Percentiles rank a stretch among this genome's conserved stretches.
These are phyloP conservation scores for Limnodromus scolopaceus DNA, from an alignment of 2,797 vertebrate species.

Conservation along the genomic window DNA sequence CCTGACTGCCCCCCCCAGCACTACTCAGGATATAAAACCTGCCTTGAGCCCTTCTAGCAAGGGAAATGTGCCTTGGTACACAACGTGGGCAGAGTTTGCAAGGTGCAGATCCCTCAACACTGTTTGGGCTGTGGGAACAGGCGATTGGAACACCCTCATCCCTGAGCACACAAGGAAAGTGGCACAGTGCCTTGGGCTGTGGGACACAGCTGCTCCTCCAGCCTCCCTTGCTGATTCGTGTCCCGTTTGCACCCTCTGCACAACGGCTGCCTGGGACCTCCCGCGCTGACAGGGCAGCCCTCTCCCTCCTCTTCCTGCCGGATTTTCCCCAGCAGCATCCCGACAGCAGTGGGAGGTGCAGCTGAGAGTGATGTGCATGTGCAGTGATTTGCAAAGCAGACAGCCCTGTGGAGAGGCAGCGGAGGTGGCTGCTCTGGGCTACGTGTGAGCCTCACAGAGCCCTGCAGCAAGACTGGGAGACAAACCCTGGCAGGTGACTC, in stretches of 20 bases:
- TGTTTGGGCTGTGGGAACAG: not conserved
- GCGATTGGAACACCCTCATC: not conserved
- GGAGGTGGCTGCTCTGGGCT: not conserved
- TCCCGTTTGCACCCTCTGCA: rapidly evolving
- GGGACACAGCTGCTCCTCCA: not conserved
- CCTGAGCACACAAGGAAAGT: rapidly evolving
- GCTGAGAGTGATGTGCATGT: not conserved
- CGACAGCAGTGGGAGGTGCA: not conserved
- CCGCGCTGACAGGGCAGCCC: not conserved
- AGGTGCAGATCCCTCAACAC: not conserved
- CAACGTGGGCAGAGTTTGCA: not conserved
- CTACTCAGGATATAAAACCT: not conserved
- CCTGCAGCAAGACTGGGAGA: not conserved
- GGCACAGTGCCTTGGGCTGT: rapidly evolving
- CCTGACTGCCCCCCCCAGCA: not conserved
- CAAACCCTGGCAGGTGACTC: not conserved
- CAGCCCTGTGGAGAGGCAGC: not conserved
- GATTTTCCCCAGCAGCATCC: not conserved
- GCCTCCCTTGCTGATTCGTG: not conserved
- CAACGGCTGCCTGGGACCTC: not conserved
- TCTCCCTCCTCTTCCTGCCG: not conserved
- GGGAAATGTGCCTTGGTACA: not conserved
- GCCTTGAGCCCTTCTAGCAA: not conserved
- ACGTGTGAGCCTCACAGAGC: rapidly evolving
- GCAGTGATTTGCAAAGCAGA: not conserved